Conservation (phyloP, 2,888 invertebrate genomes). For the Aphodius granarius region DNA sequence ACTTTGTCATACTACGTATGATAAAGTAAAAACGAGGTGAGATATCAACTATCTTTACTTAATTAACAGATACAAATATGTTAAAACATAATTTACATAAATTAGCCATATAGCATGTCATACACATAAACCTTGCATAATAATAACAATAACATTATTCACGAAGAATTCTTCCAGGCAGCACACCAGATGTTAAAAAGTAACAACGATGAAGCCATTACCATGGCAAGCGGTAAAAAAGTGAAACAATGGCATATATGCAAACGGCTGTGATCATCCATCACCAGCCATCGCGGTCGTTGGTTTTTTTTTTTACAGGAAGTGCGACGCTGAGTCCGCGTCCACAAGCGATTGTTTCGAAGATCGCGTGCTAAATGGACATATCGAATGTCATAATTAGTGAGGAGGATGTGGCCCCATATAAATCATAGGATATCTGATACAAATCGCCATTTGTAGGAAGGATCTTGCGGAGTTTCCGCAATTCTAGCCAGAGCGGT, state of each 20-base stretch:
- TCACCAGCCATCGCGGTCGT: not conserved
- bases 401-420: slow-evolving; percentile 1
- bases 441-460: slow-evolving; percentile 1
- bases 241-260: slow-evolving; percentile 12
- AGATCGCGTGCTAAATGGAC: slow-evolving; percentile 13
- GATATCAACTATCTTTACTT: slow-evolving; percentile 8
- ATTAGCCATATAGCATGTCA: slow-evolving; percentile 6
- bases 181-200: not conserved
- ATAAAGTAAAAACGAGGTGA: not conserved
- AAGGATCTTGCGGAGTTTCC: not conserved
- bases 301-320: slow-evolving; percentile 1
- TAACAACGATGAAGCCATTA: slow-evolving; percentile 10
- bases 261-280: slow-evolving; percentile 8
- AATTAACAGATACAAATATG: slow-evolving; percentile 15
- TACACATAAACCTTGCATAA: not conserved
- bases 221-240: slow-evolving; percentile 1
- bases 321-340: slow-evolving; percentile 5
- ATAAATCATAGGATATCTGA: slow-evolving; percentile 11
- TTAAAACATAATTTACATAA: slow-evolving; percentile 20
- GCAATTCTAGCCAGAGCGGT: not conserved
- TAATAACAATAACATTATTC: not conserved
- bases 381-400: slow-evolving; percentile 14
- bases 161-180: not conserved
- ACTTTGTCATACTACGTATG: too few species aligned
- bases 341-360: slow-evolving; percentile 6